Percentiles rank a stretch among this genome's conserved stretches.
phyloP scores from a whole-genome alignment of 1,140 invertebrate genomes.

The Trinorchestia longiramus region DNA sequence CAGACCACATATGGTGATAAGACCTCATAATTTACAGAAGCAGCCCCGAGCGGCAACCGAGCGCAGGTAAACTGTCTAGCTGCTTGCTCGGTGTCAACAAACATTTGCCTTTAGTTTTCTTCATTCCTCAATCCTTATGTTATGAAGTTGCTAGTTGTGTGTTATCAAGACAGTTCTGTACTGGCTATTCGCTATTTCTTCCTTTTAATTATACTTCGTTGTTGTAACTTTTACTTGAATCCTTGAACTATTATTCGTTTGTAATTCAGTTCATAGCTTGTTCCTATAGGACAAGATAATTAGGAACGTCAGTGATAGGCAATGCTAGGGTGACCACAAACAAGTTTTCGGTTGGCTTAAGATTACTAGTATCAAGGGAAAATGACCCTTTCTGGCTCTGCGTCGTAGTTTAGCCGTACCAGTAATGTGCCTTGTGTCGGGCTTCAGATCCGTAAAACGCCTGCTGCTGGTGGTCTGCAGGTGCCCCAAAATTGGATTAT shows the following conservation, averaged over 20 bases:
- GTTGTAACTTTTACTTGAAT: neutral
- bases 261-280: neutral
- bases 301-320: neutral
- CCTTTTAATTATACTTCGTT: neutral
- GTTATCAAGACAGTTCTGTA: neutral
- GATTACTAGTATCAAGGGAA: neutral
- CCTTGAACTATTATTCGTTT: neutral
- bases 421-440: neutral
- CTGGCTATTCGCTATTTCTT: neutral
- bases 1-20: neutral
- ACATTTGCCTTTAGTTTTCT: neutral
- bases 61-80: neutral
- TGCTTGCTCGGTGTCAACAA: neutral
- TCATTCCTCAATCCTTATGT: neutral
- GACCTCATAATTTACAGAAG: neutral
- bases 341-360: neutral
- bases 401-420: neutral
- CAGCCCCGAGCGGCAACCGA: neutral
- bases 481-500: neutral
- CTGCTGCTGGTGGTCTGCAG: neutral
- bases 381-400: neutral
- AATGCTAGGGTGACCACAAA: neutral
- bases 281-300: neutral
- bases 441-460: neutral
- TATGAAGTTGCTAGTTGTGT: neutral